Conservation (phyloP, 2,113 vertebrate species). For the Tympanuchus pallidicinctus region DNA sequence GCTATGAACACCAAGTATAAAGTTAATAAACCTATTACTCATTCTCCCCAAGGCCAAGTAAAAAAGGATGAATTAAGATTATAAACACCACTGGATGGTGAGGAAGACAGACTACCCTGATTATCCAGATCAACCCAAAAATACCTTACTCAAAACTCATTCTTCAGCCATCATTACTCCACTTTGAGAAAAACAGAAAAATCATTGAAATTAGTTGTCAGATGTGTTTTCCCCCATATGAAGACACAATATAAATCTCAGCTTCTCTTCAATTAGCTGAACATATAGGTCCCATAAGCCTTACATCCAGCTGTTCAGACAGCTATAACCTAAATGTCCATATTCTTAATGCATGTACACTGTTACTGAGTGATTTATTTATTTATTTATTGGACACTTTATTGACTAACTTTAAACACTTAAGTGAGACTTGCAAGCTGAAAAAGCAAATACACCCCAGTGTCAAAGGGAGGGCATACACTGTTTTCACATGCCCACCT, state of each 20-base stretch:
- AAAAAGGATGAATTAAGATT: not conserved
- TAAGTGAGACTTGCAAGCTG: not conserved
- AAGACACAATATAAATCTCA: not conserved
- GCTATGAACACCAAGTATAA: not conserved
- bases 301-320: not conserved
- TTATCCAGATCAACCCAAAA: fast-evolving
- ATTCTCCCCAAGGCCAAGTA: not conserved
- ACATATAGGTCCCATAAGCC: not conserved
- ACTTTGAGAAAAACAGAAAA: not conserved
- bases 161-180: not conserved
- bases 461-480: not conserved
- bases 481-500: not conserved
- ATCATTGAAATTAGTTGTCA: not conserved
- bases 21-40: not conserved
- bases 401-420: not conserved
- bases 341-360: not conserved
- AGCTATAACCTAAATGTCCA: not conserved
- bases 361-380: not conserved
- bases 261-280: not conserved
- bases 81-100: not conserved
- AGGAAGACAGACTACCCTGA: not conserved
- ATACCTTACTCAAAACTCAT: not conserved
- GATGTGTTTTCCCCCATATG: not conserved
- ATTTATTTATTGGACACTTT: too few species aligned
- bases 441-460: not conserved